These are phyloP conservation scores for Danio jaintianensis DNA, from an alignment of 2,797 vertebrate species.

Conservation along the genomic window DNA sequence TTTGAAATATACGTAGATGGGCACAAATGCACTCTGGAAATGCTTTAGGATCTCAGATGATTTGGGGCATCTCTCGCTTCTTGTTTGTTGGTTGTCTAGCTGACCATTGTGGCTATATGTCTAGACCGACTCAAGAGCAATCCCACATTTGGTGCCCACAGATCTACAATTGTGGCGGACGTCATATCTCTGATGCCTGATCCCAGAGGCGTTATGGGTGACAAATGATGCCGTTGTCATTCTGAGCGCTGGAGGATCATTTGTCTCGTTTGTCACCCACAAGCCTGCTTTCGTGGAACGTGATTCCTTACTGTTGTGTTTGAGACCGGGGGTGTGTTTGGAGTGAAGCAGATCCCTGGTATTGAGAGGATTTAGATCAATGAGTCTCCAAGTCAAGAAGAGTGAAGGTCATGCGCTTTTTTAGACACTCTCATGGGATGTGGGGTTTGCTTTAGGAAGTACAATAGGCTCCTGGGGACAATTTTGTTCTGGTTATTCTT, in stretches of 20 bases:
- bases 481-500: background rate
- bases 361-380: slow-evolving; percentile 39
- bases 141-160: slow-evolving; percentile 29
- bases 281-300: slow-evolving; percentile 35
- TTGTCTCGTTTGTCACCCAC: slow-evolving; percentile 70
- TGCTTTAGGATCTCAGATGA: background rate
- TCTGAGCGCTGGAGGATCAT: slow-evolving; percentile 65
- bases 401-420: slow-evolving; percentile 42
- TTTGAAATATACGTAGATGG: no score
- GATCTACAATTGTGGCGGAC: slow-evolving; percentile 33
- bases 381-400: slow-evolving; percentile 3
- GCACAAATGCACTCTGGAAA: background rate
- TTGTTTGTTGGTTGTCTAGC: background rate
- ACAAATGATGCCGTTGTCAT: slow-evolving; percentile 72
- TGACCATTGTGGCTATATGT: background rate
- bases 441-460: slow-evolving; percentile 29
- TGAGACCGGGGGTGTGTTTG: slow-evolving; percentile 31
- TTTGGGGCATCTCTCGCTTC: background rate
- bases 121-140: slow-evolving; percentile 23
- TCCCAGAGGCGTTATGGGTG: slow-evolving; percentile 68
- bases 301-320: slow-evolving; percentile 29
- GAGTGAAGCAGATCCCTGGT: slow-evolving; percentile 26
- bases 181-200: slow-evolving; percentile 65
- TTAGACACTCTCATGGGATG: background rate
- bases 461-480: slow-evolving; percentile 11